Evolutionary conservation across 2,888 invertebrate genomes (phyloP).

Genomic region (Carcina quercana): DNA sequence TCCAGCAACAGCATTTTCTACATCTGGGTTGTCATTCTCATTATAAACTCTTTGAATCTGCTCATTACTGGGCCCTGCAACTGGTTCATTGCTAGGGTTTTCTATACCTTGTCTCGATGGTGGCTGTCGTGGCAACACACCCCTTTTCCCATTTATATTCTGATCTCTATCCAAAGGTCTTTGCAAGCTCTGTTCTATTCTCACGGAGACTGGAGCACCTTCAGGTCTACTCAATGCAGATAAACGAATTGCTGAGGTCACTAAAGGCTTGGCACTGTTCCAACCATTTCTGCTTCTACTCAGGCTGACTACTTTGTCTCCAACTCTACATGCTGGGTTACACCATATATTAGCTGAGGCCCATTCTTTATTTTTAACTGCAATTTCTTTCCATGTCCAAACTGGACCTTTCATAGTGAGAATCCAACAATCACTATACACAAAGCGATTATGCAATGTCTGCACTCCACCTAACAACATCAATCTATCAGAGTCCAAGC

Average conservation of each 20-base stretch:
- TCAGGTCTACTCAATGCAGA: conserved; percentile 51
- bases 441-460: conserved; percentile 82
- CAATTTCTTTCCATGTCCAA: conserved; percentile 85
- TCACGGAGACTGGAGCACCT: conserved; percentile 62
- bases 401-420: conserved; percentile 82
- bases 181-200: conserved; percentile 63
- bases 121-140: conserved; percentile 63
- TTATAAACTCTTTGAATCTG: conserved; percentile 23
- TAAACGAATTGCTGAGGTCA: conserved; percentile 71
- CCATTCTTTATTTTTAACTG: conserved; percentile 84
- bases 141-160: conserved; percentile 82
- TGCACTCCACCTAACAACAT: conserved; percentile 92
- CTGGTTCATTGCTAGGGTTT: conserved; percentile 41
- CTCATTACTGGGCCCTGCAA: conserved; percentile 64
- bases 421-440: conserved; percentile 94
- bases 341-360: conserved; percentile 94
- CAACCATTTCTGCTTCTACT: conserved; percentile 75
- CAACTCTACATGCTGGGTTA: conserved; percentile 90
- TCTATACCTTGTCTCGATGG: conserved; percentile 31
- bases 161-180: conserved; percentile 78
- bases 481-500: conserved; percentile 83
- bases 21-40: conserved; percentile 31
- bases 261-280: conserved; percentile 68
- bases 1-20: conserved; percentile 27
- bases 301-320: conserved; percentile 84